phyloP scores from a whole-genome alignment of 2,888 invertebrate species.

The Hirtodrosophila cameraria region DNA sequence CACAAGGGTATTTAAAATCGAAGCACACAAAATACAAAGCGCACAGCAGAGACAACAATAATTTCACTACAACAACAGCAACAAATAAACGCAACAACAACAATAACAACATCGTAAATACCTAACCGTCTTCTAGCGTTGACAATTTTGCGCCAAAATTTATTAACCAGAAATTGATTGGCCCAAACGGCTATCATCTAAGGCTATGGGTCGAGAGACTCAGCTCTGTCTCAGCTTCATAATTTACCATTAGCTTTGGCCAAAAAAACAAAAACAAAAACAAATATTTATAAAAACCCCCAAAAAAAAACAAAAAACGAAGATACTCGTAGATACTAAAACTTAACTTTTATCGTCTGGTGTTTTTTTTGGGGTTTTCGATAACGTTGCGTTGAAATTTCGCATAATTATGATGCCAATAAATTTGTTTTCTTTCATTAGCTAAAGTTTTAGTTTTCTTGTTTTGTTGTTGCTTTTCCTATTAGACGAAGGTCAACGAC shows the following conservation, averaged over 20 bases:
- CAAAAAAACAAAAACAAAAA: constrained; percentile 33
- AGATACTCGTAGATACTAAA: constrained; percentile 27
- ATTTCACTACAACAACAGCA: constrained; percentile 50
- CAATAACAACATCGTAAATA: constrained; percentile 67
- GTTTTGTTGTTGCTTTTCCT: constrained; percentile 64
- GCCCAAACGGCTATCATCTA: constrained; percentile 73
- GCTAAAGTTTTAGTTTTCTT: constrained; percentile 63
- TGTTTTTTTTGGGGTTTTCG: constrained; percentile 40
- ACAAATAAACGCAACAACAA: constrained; percentile 29
- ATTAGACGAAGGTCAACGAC: constrained; percentile 79
- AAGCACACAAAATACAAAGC: constrained; percentile 16
- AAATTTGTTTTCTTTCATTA: constrained; percentile 80
- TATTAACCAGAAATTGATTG: constrained; percentile 80
- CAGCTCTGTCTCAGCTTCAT: constrained; percentile 56
- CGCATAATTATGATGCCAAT: constrained; percentile 80
- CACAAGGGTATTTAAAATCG: too few species aligned
- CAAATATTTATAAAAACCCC: constrained; percentile 1
- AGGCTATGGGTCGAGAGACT: constrained; percentile 43
- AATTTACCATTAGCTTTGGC: constrained; percentile 72
- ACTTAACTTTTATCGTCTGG: constrained; percentile 47
- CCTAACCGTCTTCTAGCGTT: constrained; percentile 58
- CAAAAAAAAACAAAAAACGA: constrained; percentile 30
- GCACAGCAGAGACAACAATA: constrained; percentile 50
- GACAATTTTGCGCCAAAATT: constrained; percentile 75
- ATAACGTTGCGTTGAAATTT: constrained; percentile 68